A percentile compares a stretch with the other conserved stretches of the same genome.
phyloP scores from a whole-genome alignment of 2,113 vertebrate genomes.

The Hippocampus mohnikei region DNA sequence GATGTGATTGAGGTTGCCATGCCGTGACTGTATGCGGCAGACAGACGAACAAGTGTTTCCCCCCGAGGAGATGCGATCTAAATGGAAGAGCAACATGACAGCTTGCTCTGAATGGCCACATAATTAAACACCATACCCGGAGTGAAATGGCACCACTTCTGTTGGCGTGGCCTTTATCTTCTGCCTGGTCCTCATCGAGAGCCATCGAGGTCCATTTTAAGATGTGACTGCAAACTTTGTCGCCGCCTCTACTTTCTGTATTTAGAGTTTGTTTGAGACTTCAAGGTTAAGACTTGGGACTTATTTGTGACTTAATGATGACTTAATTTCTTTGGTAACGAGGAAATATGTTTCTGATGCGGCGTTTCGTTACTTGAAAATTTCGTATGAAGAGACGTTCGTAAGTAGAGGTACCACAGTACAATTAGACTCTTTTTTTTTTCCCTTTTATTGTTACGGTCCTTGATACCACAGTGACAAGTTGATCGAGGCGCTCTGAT shows the following conservation, averaged over 20 bases:
- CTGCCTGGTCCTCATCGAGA: constrained; percentile 22
- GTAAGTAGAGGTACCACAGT: no score
- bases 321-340: no score
- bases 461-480: background rate
- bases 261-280: no score
- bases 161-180: constrained; percentile 20
- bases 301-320: no score
- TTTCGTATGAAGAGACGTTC: no score
- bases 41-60: constrained; percentile 58
- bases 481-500: background rate
- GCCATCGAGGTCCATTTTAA: background rate
- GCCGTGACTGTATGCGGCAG: constrained; percentile 56
- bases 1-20: constrained; percentile 66
- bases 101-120: constrained; percentile 53
- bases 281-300: no score
- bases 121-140: constrained; percentile 58
- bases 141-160: constrained; percentile 40
- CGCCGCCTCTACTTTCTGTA: no score
- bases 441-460: no score
- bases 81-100: constrained; percentile 66
- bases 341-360: no score
- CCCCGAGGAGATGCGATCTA: constrained; percentile 56
- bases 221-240: background rate
- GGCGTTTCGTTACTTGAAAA: no score
- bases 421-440: no score